phyloP scores from a whole-genome alignment of 2,888 invertebrate species.

The Alviniconcha strummeri region DNA sequence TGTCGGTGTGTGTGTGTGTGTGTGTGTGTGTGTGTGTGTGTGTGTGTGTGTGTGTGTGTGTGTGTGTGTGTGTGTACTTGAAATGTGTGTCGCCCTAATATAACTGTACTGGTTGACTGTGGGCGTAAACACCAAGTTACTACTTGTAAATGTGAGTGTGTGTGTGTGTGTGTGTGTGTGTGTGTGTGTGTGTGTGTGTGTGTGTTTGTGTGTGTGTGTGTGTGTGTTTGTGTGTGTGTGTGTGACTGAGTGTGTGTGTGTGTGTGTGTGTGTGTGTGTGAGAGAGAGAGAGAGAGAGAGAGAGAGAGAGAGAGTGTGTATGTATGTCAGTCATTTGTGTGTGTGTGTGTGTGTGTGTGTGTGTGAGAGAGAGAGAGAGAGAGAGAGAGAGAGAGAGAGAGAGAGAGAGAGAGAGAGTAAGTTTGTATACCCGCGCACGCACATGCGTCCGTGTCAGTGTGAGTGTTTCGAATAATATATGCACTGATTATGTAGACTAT shows the following conservation, averaged over 20 bases:
- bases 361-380: background rate
- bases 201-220: conserved; percentile 6
- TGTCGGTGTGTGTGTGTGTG: background rate
- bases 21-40: background rate
- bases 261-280: background rate
- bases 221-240: background rate
- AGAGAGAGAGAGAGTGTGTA: background rate
- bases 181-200: conserved; percentile 1
- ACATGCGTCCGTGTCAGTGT: too few relatives aligned
- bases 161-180: conserved; percentile 4
- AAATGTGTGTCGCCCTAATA: too few relatives aligned
- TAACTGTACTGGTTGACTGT: too few relatives aligned
- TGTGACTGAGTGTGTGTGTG: background rate
- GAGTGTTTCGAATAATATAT: too few relatives aligned
- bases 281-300: background rate
- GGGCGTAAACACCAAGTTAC: too few relatives aligned
- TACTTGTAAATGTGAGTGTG: background rate
- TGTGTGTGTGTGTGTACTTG: background rate
- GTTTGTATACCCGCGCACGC: too few relatives aligned
- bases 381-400: background rate
- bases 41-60: background rate
- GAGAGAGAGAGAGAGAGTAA: too few relatives aligned
- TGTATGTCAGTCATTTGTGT: background rate
- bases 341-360: background rate
- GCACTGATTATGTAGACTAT: too few relatives aligned